Evolutionary conservation across 1,140 invertebrate genomes (phyloP), one percentile per base, ranked within the genome.

Genomic region (Sinonovacula constricta): DNA sequence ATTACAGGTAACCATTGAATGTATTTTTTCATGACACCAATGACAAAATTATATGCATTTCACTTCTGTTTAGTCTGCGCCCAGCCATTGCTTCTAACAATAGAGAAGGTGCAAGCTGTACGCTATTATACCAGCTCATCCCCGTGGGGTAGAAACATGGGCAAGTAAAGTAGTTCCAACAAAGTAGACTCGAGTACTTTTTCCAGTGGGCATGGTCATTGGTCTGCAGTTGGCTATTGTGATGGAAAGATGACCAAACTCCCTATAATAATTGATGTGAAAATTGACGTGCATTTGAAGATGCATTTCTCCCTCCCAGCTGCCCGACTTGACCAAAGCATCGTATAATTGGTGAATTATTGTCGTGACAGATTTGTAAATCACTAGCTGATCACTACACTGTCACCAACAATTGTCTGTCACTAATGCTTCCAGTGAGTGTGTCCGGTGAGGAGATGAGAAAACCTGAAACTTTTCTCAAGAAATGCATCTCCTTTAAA

Each of bases 231-330:
- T 53, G 49, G 3, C 26, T n/a, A 67, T 10, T 18, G 49, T 69
- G 3, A 12, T 22, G 3, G 12, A 15, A 39, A 49, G 3, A 24
- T 51, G 57, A n/a, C 39, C 28, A 72, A 39, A 51, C 51, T 72
- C 62, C 22, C 33, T 59, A 62, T 62, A 30, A 45, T 51, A 62
- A 31, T 39, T 51, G 36, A 72, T 36, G 30, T 36, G 22, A 39
- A 72, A 54, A 34, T 31, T 76, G 60, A 76, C 72, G 67, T 76
- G 72, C 72, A 76, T 45, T 45, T 66, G 63, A 45, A 76, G 33
- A 76, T 76, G 72, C 72, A 76, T 76, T 66, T 49, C 28, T 28
- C n/a, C 22, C 56, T 56, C 72, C 30, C 63, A 59, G 49, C 54
- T 76, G 72, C 63, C 39, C 7, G 18, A 10, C 39, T 45, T n/a